A percentile compares a stretch with the other conserved stretches of the same genome.
phyloP scores from a whole-genome alignment of 2,888 invertebrate genomes.

The Ceriagrion tenellum region DNA sequence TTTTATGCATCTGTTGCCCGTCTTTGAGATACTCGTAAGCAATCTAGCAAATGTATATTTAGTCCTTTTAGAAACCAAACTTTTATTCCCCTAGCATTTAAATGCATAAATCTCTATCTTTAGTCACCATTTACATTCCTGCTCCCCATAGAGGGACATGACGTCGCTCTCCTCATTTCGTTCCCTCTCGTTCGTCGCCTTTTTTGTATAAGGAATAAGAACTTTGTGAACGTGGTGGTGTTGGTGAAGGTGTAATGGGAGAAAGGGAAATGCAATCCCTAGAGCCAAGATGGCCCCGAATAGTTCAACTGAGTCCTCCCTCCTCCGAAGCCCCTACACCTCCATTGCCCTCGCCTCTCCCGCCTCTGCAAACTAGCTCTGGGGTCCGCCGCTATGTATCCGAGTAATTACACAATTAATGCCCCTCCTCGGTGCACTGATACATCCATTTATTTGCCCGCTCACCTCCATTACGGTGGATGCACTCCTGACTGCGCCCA shows the following conservation, averaged over 20 bases:
- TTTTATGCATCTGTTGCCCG: too few relatives aligned
- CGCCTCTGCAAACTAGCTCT: background rate
- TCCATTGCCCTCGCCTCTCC: background rate
- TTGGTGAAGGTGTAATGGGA: background rate
- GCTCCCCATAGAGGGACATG: too few relatives aligned
- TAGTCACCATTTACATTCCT: too few relatives aligned
- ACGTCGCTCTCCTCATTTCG: too few relatives aligned
- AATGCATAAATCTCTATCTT: too few relatives aligned
- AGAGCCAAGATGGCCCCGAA: background rate
- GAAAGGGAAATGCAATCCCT: background rate
- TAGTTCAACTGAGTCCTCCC: background rate
- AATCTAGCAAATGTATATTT: too few relatives aligned
- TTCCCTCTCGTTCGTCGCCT: too few relatives aligned
- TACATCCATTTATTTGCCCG: slow-evolving; percentile 63
- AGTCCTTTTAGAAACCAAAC: too few relatives aligned
- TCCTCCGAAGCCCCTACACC: background rate
- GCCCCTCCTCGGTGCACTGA: slow-evolving; percentile 48
- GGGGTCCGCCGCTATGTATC: slow-evolving; percentile 44
- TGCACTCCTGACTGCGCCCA: slow-evolving; percentile 39
- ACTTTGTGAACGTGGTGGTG: background rate
- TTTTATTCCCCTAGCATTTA: too few relatives aligned
- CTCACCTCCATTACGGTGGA: slow-evolving; percentile 56
- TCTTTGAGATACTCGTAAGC: too few relatives aligned
- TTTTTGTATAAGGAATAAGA: too few relatives aligned
- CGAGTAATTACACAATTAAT: slow-evolving; percentile 65